Evolutionary conservation across 2,888 invertebrate genomes (phyloP), one percentile per base, ranked within the genome.

Genomic region (Tholera decimalis): DNA sequence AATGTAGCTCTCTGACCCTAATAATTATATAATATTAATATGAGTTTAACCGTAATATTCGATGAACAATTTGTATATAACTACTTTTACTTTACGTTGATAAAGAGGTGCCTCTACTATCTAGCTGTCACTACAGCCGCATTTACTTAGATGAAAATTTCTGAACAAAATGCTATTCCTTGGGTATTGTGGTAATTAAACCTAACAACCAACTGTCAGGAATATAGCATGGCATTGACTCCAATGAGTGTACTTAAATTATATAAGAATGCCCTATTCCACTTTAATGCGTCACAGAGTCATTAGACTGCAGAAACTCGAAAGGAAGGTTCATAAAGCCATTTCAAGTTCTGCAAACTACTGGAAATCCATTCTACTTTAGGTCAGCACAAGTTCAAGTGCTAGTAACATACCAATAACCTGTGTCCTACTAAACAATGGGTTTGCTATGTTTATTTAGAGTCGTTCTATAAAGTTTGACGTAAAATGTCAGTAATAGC

Each of bases 101-200:
- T 22, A 44, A 20, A 63, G 33, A 73, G 54, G 78, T 80, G 78
- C 81, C 78, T 77, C 61, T 65, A 69, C 64, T 9, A 53, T 59
- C 69, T 78, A 77, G 73, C 69, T 73, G 53, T 65, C 24, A 53
- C 73, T 77, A 73, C 18, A 54, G 41, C 55, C 57, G 26, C 58
- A 65, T 43, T 77, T 80, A 53, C 63, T 20, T 50, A 57, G 49
- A 56, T 39, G 46, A 39, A 60, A 57, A 65, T 41, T 26, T 44
- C 13, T 47, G 13, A 2, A 46, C 24, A 33, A 13, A 0, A 15
- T 50, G 46, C 33, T 7, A 37, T n/a, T 57, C 8, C 30, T 20
- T 3, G 13, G n/a, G 1, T 46, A 46, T 39, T 22, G 11, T 1
- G 18, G 30, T 26, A 37, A 26, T 73, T 53, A 70, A 71, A 35